Base-by-base conservation (phyloP, 2,888 invertebrate species). In the Atherix ibis region DNA sequence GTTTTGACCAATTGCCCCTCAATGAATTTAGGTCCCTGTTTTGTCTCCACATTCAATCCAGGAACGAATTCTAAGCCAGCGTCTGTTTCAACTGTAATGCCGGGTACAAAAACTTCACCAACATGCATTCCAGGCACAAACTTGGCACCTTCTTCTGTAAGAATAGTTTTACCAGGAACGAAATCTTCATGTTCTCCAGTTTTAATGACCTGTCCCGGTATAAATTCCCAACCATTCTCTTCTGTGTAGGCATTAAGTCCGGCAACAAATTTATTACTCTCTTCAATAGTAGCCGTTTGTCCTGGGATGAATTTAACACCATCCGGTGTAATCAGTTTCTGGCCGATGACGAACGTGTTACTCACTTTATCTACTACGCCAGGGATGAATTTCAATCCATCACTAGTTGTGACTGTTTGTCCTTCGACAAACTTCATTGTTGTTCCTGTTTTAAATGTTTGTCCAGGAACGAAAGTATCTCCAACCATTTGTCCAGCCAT, bases 401-500 rank as follows among this genome's bases (percentile, higher is more conserved):
- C 71, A 41, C 68, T 65, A 1, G 72, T 70, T 15, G 69, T 42
- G 1, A 73, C 68, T 2, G 73, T 73, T 52, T 73, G 73, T 16
- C 74, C 75, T 53, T 70, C 67, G 15, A 67, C 58, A 46, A 73
- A 74, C 43, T 67, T 68, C 0, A 64, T 53, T 1, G 68, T 68
- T 38, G 71, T 68, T 44, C 65, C 67, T 17, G 62, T 64, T 50
- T 68, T 69, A 15, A 71, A 60, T 30, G 70, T 68, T 56, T 76
- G 76, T 5, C 76, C 76, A 44, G 71, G 71, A 37, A 76, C 57
- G 51, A 76, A 76, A 45, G 66, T 64, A 48, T 70, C 66, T 37
- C 68, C 65, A 9, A 78, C 54, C 0, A 73, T 70, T 59, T 78
- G 76, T 2, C 78, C 77, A 18, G 76, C 74, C 22, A 80, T 62